These are phyloP conservation scores for Halotydeus destructor DNA, from an alignment of 1,140 invertebrate genomes.

Conservation along the genomic window DNA sequence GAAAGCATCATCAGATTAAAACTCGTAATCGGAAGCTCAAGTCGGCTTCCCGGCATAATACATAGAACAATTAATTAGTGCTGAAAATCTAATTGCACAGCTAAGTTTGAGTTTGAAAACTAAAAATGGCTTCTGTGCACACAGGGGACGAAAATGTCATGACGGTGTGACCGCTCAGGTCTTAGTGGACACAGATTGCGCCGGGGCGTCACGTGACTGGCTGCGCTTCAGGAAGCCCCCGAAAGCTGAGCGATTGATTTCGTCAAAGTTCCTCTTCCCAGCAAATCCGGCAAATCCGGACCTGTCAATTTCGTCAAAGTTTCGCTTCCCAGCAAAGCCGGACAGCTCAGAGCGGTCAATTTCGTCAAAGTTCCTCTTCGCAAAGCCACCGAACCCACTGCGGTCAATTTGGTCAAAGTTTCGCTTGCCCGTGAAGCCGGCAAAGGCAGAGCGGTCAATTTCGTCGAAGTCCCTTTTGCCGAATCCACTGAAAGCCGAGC, in stretches of 20 bases:
- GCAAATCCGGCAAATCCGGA: conserved; percentile 33
- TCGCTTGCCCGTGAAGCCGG: conserved; percentile 29
- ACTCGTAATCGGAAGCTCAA: no score
- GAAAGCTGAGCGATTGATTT: conserved; percentile 31
- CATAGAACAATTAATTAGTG: no score
- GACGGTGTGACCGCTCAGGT: no score
- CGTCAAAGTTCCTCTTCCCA: conserved; percentile 37
- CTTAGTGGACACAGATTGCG: no score
- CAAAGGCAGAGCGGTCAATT: conserved; percentile 35
- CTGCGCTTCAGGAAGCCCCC: conserved; percentile 25
- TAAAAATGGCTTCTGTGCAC: no score
- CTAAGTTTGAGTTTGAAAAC: no score
- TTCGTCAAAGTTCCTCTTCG: conserved; percentile 33
- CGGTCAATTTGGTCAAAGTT: conserved; percentile 40
- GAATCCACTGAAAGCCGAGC: conserved; percentile 32
- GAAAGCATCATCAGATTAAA: no score
- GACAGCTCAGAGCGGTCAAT: conserved; percentile 27
- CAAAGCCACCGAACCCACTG: conserved; percentile 33
- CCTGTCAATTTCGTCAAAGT: conserved; percentile 38
- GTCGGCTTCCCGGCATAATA: no score
- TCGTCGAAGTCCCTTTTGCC: conserved; percentile 37
- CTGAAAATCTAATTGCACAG: no score
- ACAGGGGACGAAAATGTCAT: no score
- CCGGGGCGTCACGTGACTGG: no score
- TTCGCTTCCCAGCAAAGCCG: conserved; percentile 19